Percentiles rank a stretch among this genome's conserved stretches.
phyloP scores from a whole-genome alignment of 2,888 invertebrate species.

The Cactoblastis cactorum region DNA sequence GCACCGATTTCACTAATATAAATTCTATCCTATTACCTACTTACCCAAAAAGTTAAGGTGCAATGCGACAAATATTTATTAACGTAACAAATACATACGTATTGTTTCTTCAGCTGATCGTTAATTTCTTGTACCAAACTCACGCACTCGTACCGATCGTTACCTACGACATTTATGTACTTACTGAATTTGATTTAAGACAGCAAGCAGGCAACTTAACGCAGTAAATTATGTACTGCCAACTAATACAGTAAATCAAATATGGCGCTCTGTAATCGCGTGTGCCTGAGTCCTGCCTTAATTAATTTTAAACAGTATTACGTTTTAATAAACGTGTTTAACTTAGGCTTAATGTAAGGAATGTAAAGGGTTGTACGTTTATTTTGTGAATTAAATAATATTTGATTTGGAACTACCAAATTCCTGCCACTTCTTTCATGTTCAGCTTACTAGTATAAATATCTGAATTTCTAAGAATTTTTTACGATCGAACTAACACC shows the following conservation, averaged over 20 bases:
- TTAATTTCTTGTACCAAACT: background rate
- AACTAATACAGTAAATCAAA: conserved; percentile 12
- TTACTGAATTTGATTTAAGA: conserved; percentile 19
- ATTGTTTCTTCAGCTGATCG: background rate
- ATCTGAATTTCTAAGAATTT: too few species aligned
- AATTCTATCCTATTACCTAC: too few species aligned
- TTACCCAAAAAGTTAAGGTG: too few species aligned
- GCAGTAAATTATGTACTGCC: conserved; percentile 15
- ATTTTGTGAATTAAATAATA: too few species aligned
- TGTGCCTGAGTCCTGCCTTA: background rate
- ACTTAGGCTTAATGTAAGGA: background rate
- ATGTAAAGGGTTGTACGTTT: background rate
- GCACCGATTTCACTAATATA: too few species aligned
- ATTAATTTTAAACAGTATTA: background rate
- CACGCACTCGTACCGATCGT: background rate
- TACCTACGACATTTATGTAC: conserved; percentile 6
- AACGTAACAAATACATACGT: too few species aligned
- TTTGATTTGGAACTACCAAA: too few species aligned
- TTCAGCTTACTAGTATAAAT: too few species aligned
- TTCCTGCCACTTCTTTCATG: too few species aligned
- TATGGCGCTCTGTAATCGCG: background rate
- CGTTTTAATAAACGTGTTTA: background rate
- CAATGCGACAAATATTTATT: too few species aligned
- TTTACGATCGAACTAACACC: too few species aligned
- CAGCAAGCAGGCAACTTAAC: conserved; percentile 14